A percentile compares a stretch with the other conserved stretches of the same genome.
Conservation (phyloP, 2,888 invertebrate genomes). For the Caenorhabditis panamensis region DNA sequence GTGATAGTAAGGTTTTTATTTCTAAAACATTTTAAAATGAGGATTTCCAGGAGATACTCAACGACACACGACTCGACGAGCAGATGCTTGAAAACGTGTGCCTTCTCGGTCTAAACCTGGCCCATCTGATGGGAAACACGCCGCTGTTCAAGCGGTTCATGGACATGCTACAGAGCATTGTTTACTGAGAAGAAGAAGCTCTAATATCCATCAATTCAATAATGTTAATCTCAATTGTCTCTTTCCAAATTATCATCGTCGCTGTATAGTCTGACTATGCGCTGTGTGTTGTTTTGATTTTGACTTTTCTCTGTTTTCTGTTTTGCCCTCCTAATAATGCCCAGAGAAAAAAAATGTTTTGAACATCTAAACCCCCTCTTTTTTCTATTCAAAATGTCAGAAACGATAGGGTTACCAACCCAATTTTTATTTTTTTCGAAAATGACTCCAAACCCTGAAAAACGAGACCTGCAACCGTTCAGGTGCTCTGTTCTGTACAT, state of each 20-base stretch:
- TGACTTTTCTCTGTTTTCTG: no score
- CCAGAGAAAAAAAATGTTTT: no score
- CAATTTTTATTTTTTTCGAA: background rate
- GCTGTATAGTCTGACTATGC: no score
- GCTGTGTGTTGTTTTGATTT: no score
- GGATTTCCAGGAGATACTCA: conserved; percentile 31
- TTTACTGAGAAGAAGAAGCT: conserved; percentile 22
- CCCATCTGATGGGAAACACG: conserved; percentile 53
- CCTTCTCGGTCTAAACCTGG: conserved; percentile 47
- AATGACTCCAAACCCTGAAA: background rate
- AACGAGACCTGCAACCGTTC: background rate
- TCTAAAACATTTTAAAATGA: background rate
- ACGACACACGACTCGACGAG: conserved; percentile 35
- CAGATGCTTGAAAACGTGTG: conserved; percentile 55
- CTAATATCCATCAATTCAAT: no score
- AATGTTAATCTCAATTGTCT: no score
- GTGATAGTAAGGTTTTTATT: conserved; percentile 30
- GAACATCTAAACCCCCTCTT: no score
- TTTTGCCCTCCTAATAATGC: no score
- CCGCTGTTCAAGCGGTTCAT: conserved; percentile 39
- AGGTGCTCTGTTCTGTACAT: conserved; percentile 43
- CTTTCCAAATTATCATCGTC: no score
- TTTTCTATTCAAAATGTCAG: no score
- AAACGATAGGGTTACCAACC: conserved; percentile 1
- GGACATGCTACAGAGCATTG: conserved; percentile 26